phyloP scores from a whole-genome alignment of 2,888 invertebrate genomes.

The Candidula unifasciata region DNA sequence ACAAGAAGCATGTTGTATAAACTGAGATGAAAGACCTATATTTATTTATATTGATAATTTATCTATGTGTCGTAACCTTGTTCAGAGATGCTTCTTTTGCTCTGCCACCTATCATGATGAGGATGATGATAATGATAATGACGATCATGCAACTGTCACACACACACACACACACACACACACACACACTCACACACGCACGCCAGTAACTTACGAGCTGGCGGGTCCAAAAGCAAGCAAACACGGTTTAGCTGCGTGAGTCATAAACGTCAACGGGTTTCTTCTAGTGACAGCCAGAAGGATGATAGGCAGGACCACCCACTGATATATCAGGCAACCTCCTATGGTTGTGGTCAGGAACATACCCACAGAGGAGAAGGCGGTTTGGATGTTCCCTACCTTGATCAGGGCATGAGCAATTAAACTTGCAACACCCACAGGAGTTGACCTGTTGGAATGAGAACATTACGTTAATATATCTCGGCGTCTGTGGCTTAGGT shows the following conservation, averaged over 20 bases:
- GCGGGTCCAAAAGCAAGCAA: constrained; percentile 67
- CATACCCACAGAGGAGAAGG: constrained; percentile 66
- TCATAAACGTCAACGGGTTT: constrained; percentile 64
- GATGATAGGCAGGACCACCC: constrained; percentile 63
- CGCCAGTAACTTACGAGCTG: constrained; percentile 72
- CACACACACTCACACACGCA: neutral
- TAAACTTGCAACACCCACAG: constrained; percentile 67
- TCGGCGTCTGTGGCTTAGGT: too few species aligned
- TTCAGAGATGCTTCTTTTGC: too few species aligned
- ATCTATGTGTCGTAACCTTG: too few species aligned
- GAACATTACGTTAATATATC: neutral
- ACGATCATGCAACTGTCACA: too few species aligned
- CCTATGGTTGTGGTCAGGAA: constrained; percentile 64
- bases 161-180: too few species aligned
- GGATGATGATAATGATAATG: too few species aligned
- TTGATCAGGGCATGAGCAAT: constrained; percentile 66
- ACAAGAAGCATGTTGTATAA: too few species aligned
- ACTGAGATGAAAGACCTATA: too few species aligned
- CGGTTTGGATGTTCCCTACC: constrained; percentile 58
- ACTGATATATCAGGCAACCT: constrained; percentile 64
- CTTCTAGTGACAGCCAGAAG: constrained; percentile 60
- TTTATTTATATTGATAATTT: too few species aligned
- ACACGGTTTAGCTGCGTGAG: constrained; percentile 61
- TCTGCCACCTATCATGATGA: too few species aligned
- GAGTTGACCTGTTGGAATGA: constrained; percentile 63